A percentile compares a stretch with the other conserved stretches of the same genome.
Evolutionary conservation across 1,140 invertebrate genomes (phyloP).

Genomic region (Microplitis mediator): DNA sequence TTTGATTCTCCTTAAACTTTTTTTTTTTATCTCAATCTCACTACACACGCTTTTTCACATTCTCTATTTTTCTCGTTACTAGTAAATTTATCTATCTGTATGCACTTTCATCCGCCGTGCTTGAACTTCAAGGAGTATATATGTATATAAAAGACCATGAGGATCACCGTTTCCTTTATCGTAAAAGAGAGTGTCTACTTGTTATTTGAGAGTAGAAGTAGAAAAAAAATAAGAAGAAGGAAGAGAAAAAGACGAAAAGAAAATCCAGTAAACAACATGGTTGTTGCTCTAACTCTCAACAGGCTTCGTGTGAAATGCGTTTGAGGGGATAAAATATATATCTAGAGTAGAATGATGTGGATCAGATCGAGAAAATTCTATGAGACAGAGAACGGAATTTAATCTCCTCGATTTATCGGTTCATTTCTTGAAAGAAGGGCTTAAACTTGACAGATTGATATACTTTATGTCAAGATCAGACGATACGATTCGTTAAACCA

Average conservation of each 20-base stretch:
- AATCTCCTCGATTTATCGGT: conserved; percentile 25
- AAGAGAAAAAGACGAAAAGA: neutral
- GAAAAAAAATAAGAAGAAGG: too few species aligned
- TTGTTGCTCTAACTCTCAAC: neutral
- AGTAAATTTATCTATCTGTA: conserved; percentile 4
- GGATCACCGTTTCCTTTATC: conserved; percentile 14
- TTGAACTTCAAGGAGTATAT: neutral
- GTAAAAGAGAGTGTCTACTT: neutral
- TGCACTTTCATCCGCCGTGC: neutral
- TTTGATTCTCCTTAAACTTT: neutral
- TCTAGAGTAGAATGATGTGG: neutral
- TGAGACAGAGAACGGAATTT: conserved; percentile 19
- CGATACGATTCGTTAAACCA: neutral
- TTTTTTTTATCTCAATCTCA: neutral
- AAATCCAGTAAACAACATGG: neutral
- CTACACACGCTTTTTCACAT: neutral
- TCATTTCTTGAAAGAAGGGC: neutral
- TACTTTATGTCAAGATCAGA: neutral
- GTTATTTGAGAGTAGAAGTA: neutral
- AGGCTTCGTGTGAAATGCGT: conserved; percentile 10
- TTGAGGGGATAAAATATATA: neutral
- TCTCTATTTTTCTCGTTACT: neutral
- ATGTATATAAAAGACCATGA: neutral
- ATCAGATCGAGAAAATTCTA: conserved; percentile 8
- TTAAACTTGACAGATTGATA: conserved; percentile 6